Base-by-base conservation (phyloP, 2,113 vertebrate species). In the Epinephelus moara region DNA sequence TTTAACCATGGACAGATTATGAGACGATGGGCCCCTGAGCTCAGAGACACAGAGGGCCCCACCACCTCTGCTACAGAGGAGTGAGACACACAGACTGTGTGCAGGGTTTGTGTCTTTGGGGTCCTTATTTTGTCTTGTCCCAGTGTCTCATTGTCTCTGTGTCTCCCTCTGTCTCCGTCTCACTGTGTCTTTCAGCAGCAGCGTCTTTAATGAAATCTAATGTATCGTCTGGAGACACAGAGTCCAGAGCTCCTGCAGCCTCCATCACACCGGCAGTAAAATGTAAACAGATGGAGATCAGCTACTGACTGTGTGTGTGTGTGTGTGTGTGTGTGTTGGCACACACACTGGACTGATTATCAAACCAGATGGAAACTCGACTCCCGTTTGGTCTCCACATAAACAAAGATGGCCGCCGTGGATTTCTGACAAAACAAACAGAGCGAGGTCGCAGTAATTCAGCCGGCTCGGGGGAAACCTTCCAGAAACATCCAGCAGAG, bases 321-420 rank as follows among this genome's bases (percentile, higher is more conserved):
- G 77, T 56, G 56, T 74, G 69, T 61, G 69, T 73, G 76, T 68
- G 70, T 84, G 75, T 84, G 68, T 81, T 76, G 60, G 67, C 70
- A 80, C 84, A 84, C 92, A 92, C 82, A 87, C 68, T 81, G 84
- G 73, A 87, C 76, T 89, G 89, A 95, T 95, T 94, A 91, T 84
- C 80, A 86, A 89, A 93, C 89, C 94, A 94, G 94, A 94, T 89
- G 90, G 91, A 90, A 93, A 90, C 87, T 88, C 55, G 47, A 93
- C 82, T 87, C 80, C 64, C 79, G 71, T 92, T 91, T 91, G 85
- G 91, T 87, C 83, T 86, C 37, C 49, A 82, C 78, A 93, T 88
- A 94, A 94, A 93, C 93, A 95, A 91, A 86, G 85, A 92, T 89
- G 93, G 87, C 91, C 82, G 90, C 71, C 30, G 82, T 86, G 88